Evolutionary conservation across 2,888 invertebrate genomes (phyloP).

Genomic region (Amorpha juglandis): DNA sequence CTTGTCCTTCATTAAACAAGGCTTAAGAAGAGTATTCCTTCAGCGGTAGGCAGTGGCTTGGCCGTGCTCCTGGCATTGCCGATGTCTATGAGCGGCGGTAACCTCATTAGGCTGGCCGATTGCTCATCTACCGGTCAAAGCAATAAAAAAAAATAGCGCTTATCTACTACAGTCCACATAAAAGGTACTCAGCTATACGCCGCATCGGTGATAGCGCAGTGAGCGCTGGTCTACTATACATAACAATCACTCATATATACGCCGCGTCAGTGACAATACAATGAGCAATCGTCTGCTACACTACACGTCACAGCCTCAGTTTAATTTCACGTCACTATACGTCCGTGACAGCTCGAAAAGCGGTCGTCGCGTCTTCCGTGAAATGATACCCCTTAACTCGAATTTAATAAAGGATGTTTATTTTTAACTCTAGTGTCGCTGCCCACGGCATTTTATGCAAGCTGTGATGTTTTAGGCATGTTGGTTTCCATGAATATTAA

Average conservation of each 20-base stretch:
- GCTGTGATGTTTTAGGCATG: conserved; percentile 19
- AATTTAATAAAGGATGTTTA: conserved; percentile 24
- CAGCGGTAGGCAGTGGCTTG: too few relatives aligned
- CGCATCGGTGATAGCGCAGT: not conserved
- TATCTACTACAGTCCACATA: not conserved
- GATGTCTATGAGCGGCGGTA: too few relatives aligned
- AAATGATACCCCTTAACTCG: conserved; percentile 13
- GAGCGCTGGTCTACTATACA: not conserved
- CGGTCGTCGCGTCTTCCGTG: not conserved
- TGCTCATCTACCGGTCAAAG: too few relatives aligned
- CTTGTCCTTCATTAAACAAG: too few relatives aligned
- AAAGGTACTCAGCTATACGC: not conserved
- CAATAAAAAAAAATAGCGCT: too few relatives aligned
- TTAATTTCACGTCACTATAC: too few relatives aligned
- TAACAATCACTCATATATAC: not conserved
- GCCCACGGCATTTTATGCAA: conserved; percentile 10
- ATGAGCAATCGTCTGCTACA: too few relatives aligned
- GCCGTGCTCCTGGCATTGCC: too few relatives aligned
- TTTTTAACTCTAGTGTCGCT: conserved; percentile 20
- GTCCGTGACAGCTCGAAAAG: not conserved
- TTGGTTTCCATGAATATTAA: conserved; percentile 14
- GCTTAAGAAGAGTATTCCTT: too few relatives aligned
- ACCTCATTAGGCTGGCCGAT: too few relatives aligned
- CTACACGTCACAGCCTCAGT: too few relatives aligned
- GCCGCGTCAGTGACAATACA: too few relatives aligned